Conservation (phyloP, 1,140 invertebrate species). For the Muscidifurax raptorellus region DNA sequence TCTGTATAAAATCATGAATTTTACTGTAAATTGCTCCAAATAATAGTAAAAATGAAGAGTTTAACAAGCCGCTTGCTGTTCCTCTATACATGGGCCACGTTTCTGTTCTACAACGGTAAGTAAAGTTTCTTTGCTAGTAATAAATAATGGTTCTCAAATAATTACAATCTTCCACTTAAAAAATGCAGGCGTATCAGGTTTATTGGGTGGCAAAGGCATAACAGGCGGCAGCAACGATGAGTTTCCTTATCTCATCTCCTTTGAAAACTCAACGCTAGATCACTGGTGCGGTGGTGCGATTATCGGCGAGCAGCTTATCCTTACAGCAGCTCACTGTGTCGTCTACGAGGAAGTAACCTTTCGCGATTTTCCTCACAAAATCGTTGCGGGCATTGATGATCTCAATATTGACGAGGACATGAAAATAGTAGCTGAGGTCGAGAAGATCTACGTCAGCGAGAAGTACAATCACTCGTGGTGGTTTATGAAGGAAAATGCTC, state of each 20-base stretch:
- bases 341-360: background rate
- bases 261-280: constrained; percentile 48
- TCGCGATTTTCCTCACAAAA: background rate
- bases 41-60: too few species aligned
- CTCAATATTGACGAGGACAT: background rate
- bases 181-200: too few species aligned
- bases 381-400: background rate
- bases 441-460: background rate
- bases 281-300: constrained; percentile 70
- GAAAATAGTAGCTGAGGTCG: background rate
- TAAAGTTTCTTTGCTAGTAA: too few species aligned
- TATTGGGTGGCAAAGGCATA: background rate
- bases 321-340: constrained; percentile 75
- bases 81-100: too few species aligned
- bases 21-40: too few species aligned
- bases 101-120: too few species aligned
- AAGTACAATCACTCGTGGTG: background rate
- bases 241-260: constrained; percentile 64
- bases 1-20: too few species aligned
- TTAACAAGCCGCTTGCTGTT: too few species aligned
- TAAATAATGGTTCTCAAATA: too few species aligned
- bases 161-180: too few species aligned
- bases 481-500: too few species aligned
- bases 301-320: constrained; percentile 66
- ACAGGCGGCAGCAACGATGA: constrained; percentile 17